Base-by-base conservation (phyloP, 2,888 invertebrate species). In the Synergus itoensis region DNA sequence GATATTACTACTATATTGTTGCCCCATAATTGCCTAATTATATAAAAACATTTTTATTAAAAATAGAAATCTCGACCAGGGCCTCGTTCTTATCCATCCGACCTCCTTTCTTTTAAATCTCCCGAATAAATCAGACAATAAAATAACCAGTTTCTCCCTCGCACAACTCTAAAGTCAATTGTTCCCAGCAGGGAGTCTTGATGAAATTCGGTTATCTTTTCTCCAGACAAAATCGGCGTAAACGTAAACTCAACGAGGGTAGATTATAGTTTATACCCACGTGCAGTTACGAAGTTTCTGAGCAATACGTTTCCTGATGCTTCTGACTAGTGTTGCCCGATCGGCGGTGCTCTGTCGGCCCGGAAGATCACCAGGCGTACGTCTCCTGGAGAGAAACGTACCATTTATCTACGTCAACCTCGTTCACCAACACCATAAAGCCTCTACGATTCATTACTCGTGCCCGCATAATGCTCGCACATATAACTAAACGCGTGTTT, bases 341-440 rank as follows among this genome's bases (percentile, higher is more conserved):
- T 85, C 83, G 84, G 81, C 81, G 82, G 87, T 83, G 83, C 81
- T 80, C 80, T 79, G 69, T 73, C 69, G 86, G 85, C 88, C 89
- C 89, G 89, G 88, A 90, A 83, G 81, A 82, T 82, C 79, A 76
- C 86, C 79, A 75, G 77, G 86, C 85, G 86, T 85, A 83, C 88
- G 89, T 89, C 90, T 88, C 86, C 86, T 86, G 89, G 87, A 87
- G 87, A 88, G 89, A 88, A 88, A 88, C 87, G 87, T 86, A 87
- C 89, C 90, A 91, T 91, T 90, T 91, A 90, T 91, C 91, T 88
- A 90, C 88, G 91, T 91, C 91, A 90, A 88, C 88, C 89, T 88
- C 90, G 88, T 90, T 90, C 89, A 89, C 87, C 88, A 87, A 87
- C 90, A 83, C 86, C 86, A 85, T 84, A 84, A 87, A 86, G 84